phyloP scores from a whole-genome alignment of 2,888 invertebrate genomes.

The Polymixis lichenea region DNA sequence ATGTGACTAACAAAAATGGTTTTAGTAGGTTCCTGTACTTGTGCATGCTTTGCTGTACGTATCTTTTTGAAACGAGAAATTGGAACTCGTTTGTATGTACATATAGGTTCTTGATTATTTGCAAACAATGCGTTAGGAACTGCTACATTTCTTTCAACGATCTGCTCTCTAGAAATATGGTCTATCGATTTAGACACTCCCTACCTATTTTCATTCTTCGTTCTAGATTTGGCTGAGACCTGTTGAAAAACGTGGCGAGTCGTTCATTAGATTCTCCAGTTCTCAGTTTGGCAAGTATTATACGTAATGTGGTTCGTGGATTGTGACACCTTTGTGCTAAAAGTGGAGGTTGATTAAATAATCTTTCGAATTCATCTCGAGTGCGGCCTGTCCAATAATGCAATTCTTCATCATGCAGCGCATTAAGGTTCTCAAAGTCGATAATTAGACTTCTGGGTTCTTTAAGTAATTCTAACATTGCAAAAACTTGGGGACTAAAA shows the following conservation, averaged over 20 bases:
- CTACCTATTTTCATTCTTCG: constrained; percentile 6
- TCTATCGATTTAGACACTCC: constrained; percentile 3
- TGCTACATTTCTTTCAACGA: constrained; percentile 3
- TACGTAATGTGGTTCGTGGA: too few relatives aligned
- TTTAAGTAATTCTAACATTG: neutral
- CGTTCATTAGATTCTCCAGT: too few relatives aligned
- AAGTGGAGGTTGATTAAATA: too few relatives aligned
- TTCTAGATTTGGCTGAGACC: neutral
- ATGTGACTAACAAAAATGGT: constrained; percentile 15
- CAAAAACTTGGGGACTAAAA: constrained; percentile 13
- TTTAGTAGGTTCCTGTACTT: constrained; percentile 27
- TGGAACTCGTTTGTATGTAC: neutral
- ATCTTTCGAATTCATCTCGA: too few relatives aligned
- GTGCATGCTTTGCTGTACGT: constrained; percentile 33
- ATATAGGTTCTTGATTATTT: neutral
- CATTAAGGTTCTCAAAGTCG: neutral
- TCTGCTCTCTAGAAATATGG: constrained; percentile 6
- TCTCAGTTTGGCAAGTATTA: too few relatives aligned
- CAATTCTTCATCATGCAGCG: too few relatives aligned
- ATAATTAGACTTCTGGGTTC: constrained; percentile 8
- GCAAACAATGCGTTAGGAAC: constrained; percentile 1
- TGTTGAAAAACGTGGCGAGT: neutral
- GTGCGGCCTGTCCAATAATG: too few relatives aligned
- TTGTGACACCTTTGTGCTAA: too few relatives aligned
- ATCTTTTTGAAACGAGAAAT: constrained; percentile 15